phyloP scores from a whole-genome alignment of 2,113 vertebrate species.

The Psephotus haematonotus region DNA sequence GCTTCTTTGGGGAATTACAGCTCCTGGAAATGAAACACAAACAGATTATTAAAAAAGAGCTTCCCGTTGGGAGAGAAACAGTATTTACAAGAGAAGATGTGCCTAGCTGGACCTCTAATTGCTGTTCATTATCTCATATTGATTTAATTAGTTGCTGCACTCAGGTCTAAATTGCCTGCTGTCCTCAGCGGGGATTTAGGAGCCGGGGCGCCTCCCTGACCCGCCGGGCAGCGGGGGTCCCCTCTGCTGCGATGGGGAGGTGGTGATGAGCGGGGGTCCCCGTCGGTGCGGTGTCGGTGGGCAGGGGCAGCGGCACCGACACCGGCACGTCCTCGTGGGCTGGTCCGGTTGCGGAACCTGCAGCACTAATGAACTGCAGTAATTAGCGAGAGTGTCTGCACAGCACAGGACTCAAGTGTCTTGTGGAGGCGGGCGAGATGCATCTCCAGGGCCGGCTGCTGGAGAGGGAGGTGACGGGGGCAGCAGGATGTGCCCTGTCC shows the following conservation, averaged over 20 bases:
- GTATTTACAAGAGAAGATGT: conserved; percentile 93
- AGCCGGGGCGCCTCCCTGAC: conserved; percentile 62
- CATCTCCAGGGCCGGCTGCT: background rate
- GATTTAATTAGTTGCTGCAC: conserved; percentile 97
- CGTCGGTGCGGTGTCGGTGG: background rate
- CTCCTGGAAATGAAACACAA: conserved; percentile 94
- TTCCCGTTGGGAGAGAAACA: conserved; percentile 87
- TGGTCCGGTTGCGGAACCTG: background rate
- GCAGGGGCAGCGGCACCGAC: background rate
- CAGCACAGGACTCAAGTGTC: conserved; percentile 30
- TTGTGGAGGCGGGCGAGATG: conserved; percentile 27
- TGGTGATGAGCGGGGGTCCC: background rate
- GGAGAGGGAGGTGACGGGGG: background rate
- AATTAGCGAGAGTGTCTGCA: conserved; percentile 71
- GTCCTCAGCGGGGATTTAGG: conserved; percentile 81
- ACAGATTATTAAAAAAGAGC: conserved; percentile 95
- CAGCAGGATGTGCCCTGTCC: background rate
- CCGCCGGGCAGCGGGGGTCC: background rate
- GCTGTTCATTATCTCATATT: conserved; percentile 98
- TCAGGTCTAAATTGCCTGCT: conserved; percentile 87
- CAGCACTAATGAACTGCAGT: conserved; percentile 69
- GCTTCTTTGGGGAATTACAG: conserved; percentile 91
- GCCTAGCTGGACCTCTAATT: conserved; percentile 94
- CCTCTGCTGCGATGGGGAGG: accelerated
- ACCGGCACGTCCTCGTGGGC: background rate